phyloP scores from a whole-genome alignment of 2,113 vertebrate genomes.

The Tetrao urogallus region DNA sequence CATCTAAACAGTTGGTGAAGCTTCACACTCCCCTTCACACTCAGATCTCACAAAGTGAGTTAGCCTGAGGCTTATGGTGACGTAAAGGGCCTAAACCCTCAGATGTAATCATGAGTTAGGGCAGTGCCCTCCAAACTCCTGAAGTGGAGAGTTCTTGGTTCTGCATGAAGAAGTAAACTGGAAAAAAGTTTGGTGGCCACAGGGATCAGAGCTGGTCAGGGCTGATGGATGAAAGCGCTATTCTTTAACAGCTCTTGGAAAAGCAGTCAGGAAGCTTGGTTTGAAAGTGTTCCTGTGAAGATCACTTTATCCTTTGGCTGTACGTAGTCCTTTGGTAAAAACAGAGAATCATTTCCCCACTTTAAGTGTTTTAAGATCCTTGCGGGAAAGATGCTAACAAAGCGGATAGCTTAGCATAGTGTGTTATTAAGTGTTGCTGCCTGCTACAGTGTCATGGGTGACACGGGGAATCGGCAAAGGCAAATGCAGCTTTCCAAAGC shows the following conservation, averaged over 20 bases:
- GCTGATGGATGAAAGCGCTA: background rate
- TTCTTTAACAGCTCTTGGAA: background rate
- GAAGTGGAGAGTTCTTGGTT: background rate
- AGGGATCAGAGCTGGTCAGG: background rate
- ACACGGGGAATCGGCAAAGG: background rate
- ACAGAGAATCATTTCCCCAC: background rate
- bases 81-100: background rate
- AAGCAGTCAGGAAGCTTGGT: constrained; percentile 11
- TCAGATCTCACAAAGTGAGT: background rate
- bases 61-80: background rate
- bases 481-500: background rate
- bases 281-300: background rate
- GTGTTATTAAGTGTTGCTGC: background rate
- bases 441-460: background rate
- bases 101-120: background rate
- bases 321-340: background rate
- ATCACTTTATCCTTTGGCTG: constrained; percentile 20
- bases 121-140: background rate
- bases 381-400: background rate
- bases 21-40: background rate
- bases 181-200: background rate
- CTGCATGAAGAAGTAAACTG: background rate
- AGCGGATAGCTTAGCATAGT: background rate
- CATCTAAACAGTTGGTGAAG: background rate
- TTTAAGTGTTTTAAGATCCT: background rate